Percentiles rank a stretch among this genome's conserved stretches.
phyloP scores from a whole-genome alignment of 2,797 vertebrate genomes.

The Epinephelus awoara region DNA sequence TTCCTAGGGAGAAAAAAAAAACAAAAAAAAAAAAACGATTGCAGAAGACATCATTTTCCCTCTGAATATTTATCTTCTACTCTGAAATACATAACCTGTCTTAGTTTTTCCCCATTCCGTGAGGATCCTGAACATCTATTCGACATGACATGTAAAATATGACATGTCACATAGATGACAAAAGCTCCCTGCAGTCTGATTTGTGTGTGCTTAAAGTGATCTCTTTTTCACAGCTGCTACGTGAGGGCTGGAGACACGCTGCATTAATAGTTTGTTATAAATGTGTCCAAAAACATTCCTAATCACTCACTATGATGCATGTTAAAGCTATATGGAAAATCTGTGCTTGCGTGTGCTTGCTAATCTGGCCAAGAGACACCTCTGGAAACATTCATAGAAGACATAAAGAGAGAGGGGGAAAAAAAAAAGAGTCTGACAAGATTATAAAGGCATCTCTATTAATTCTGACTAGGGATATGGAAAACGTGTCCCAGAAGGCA shows the following conservation, averaged over 20 bases:
- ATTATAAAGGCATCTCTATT: constrained; percentile 44
- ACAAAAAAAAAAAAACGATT: neutral
- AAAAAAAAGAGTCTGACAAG: constrained; percentile 7
- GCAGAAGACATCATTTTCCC: constrained; percentile 14
- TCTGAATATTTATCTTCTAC: constrained; percentile 26
- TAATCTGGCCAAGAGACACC: constrained; percentile 23
- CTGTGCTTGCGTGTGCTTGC: constrained; percentile 5
- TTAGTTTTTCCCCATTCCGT: neutral
- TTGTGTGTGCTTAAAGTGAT: constrained; percentile 5
- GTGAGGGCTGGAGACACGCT: neutral
- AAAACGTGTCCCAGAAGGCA: constrained; percentile 37
- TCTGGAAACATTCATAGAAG: constrained; percentile 21
- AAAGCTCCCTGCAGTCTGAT: constrained; percentile 17
- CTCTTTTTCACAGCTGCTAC: constrained; percentile 1
- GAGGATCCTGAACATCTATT: constrained; percentile 4
- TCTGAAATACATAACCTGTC: neutral
- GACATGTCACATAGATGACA: constrained; percentile 14
- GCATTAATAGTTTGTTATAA: constrained; percentile 15
- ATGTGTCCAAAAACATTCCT: constrained; percentile 27
- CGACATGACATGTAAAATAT: constrained; percentile 14
- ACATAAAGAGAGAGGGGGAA: neutral
- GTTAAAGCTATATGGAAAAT: constrained; percentile 27
- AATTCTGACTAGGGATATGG: constrained; percentile 40
- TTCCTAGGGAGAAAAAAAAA: neutral
- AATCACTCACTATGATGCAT: constrained; percentile 25